Percentiles rank a stretch among this genome's conserved stretches.
phyloP scores from a whole-genome alignment of 2,888 invertebrate species.

The Drosophila meridionalis region DNA sequence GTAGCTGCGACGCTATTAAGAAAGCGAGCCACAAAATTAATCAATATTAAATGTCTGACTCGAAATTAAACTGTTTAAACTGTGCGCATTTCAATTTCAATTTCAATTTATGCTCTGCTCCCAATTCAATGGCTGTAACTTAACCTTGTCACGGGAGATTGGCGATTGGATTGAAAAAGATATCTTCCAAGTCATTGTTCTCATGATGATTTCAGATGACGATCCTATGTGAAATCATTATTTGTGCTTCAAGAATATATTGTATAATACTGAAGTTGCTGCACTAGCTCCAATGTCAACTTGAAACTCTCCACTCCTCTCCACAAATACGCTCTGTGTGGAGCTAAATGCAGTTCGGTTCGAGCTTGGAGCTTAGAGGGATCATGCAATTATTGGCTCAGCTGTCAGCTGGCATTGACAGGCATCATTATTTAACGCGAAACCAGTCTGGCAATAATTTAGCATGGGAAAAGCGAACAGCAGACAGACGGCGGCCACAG shows the following conservation, averaged over 20 bases:
- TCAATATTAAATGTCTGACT: conserved; percentile 71
- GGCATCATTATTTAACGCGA: conserved; percentile 62
- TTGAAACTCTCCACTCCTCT: background rate
- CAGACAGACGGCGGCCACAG: background rate
- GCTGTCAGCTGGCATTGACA: conserved; percentile 60
- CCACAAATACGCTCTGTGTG: background rate
- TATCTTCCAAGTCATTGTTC: conserved; percentile 1
- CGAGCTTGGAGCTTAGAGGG: conserved; percentile 8
- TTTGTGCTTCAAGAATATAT: background rate
- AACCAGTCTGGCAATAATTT: conserved; percentile 63
- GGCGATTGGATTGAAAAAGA: conserved; percentile 11
- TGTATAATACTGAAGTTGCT: too few relatives aligned
- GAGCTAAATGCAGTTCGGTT: conserved; percentile 22
- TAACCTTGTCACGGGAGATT: conserved; percentile 23
- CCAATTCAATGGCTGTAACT: conserved; percentile 28
- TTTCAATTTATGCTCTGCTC: conserved; percentile 51
- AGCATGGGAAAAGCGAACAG: conserved; percentile 42
- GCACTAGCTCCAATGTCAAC: background rate
- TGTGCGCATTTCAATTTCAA: conserved; percentile 57
- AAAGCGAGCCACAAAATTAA: conserved; percentile 56
- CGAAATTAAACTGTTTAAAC: conserved; percentile 63
- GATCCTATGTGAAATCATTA: background rate
- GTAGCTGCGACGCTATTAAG: conserved; percentile 63
- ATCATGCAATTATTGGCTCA: conserved; percentile 63
- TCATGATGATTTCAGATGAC: background rate